phyloP scores from a whole-genome alignment of 2,888 invertebrate genomes.

The Himalopsyche kuldschensis region DNA sequence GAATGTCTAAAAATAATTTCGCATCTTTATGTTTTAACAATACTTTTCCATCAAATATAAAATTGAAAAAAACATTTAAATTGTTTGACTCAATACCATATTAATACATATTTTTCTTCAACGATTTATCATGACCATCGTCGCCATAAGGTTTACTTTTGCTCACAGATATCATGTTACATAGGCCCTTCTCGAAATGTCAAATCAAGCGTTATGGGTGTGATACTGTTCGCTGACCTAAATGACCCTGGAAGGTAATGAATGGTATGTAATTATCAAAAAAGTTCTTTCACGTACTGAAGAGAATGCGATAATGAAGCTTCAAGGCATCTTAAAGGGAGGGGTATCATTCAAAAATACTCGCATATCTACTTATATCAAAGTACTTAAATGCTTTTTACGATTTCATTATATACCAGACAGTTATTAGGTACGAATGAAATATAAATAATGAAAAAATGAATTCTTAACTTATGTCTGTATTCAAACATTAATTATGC shows the following conservation, averaged over 20 bases:
- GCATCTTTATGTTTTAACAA: too few species aligned
- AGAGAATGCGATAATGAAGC: constrained; percentile 18
- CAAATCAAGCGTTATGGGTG: constrained; percentile 8
- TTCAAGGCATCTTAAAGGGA: constrained; percentile 5
- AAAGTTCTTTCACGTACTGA: constrained; percentile 8
- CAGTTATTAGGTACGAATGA: not conserved
- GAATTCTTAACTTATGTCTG: not conserved
- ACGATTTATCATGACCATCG: not conserved
- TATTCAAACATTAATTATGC: not conserved
- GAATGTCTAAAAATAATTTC: too few species aligned
- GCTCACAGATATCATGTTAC: not conserved
- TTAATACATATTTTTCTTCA: not conserved
- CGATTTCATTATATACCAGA: not conserved
- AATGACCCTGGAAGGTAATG: constrained; percentile 23
- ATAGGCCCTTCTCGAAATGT: not conserved
- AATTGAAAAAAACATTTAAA: too few species aligned
- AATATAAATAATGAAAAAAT: not conserved
- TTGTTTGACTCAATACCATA: too few species aligned
- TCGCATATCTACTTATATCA: not conserved
- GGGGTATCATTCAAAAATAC: not conserved
- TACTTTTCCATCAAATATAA: too few species aligned
- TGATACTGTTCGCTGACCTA: constrained; percentile 17
- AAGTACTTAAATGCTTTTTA: too few species aligned
- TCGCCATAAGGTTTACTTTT: not conserved
- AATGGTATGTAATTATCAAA: constrained; percentile 22